Base-by-base conservation (phyloP, 2,797 vertebrate species). In the Sus cebifrons region DNA sequence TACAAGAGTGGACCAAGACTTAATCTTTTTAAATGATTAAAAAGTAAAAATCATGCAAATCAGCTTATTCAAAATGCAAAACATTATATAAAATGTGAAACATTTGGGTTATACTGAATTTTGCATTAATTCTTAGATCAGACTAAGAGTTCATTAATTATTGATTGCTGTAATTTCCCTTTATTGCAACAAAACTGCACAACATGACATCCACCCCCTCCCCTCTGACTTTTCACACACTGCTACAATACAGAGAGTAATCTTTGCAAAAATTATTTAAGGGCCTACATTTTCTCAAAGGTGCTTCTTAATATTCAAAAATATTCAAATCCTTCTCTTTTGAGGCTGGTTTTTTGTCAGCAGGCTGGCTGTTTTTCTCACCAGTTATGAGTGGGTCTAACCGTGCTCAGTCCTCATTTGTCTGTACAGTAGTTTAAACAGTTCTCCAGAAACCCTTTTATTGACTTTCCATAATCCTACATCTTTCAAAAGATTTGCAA, bases 221-320 rank as follows among this genome's bases (percentile, higher is more conserved):
- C 18, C 36, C 82, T 87, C 83, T 88, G 67, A 62, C 86, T 86
- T 52, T 52, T 40, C 23, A 67, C 67, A 85, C 32, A n/a, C 20
- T 6, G 6, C 27, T 60, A 13, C 18, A 13, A 58, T 44, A 75
- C 25, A 54, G 2, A 62, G 40, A 75, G 77, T 60, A 58, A 87
- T 54, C 60, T 64, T 58, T 44, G 13, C 44, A 74, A 78, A 91
- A 88, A n/a, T 86, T 91, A 78, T 58, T 68, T 77, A 86, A 89
- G 32, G 58, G 40, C 6, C 77, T 81, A 29, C 11, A 8, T 36
- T 89, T 95, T 71, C 87, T 83, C 84, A 44, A 82, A 94, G 32
- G 74, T 78, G 32, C 75, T 73, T 65, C 77, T 93, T 94, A 79
- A 79, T 40, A 96, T 75, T 70, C 89, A 93, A 89, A 96, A 27